Conservation (phyloP, 92 coral and sea anemone genomes). For the Chrysogorgia sp. region DNA sequence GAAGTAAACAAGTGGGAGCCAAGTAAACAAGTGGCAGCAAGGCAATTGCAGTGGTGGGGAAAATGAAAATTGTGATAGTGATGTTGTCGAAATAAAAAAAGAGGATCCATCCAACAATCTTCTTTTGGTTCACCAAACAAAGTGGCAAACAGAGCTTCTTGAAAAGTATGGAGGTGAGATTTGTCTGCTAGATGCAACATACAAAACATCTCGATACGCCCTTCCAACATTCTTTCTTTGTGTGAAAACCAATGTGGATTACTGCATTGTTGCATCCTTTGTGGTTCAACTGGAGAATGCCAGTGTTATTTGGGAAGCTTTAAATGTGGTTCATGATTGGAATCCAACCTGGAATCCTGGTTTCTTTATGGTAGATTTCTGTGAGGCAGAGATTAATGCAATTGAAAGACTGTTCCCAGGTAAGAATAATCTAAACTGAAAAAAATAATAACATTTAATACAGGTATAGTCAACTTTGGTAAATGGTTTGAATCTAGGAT, state of each 20-base stretch:
- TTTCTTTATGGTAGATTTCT: constrained; percentile 18
- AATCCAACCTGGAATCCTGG: constrained; percentile 20
- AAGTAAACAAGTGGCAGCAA: neutral
- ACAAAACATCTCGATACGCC: constrained; percentile 63
- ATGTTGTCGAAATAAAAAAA: constrained; percentile 5
- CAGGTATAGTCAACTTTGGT: too few relatives aligned
- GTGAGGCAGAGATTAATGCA: constrained; percentile 30
- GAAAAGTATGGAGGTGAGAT: constrained; percentile 56
- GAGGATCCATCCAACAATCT: constrained; percentile 35
- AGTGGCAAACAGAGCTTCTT: constrained; percentile 52
- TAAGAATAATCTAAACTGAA: neutral
- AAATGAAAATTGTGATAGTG: constrained; percentile 8
- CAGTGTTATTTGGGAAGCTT: constrained; percentile 9
- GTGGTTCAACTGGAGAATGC: constrained; percentile 41
- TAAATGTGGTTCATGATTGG: neutral
- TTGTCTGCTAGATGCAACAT: constrained; percentile 60
- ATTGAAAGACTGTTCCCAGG: constrained; percentile 14
- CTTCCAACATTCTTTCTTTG: constrained; percentile 56
- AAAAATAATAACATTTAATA: too few relatives aligned
- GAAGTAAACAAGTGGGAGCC: constrained; percentile 5
- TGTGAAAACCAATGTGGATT: constrained; percentile 65
- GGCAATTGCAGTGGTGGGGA: neutral
- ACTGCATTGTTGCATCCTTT: constrained; percentile 64
- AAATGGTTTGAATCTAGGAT: too few relatives aligned
- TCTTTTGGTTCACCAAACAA: constrained; percentile 56